Base-by-base conservation (phyloP, 2,888 invertebrate genomes). In the Anoplius nigerrimus region DNA sequence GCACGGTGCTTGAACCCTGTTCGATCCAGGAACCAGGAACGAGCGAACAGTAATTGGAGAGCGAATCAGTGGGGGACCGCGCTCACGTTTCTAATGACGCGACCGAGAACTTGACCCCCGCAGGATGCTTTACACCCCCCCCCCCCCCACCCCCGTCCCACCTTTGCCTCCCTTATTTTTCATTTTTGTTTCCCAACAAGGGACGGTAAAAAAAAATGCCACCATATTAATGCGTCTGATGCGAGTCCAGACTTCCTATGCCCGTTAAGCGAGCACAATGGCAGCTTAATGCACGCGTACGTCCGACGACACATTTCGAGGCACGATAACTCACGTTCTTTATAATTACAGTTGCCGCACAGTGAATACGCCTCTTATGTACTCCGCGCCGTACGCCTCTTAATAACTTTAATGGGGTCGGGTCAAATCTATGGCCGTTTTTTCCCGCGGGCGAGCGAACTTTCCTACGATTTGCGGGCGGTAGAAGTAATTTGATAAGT, bases 101-200 rank as follows among this genome's bases (percentile, higher is more conserved):
- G 84, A 83, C 86, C 84, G 80, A 87, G 86, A 87, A 87, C 87
- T 87, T 87, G 87, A 87, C 86, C 87, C 84, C 76, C 46, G 63
- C 34, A 60, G 53, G 68, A 75, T 66, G 67, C 65, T 63, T 71
- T 46, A 57, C 72, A n/a, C n/a, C n/a, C n/a, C n/a, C n/a, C n/a
- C n/a, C n/a, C n/a, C n/a, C n/a, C 42, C 6, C 42, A 6, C 42
- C 8, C 8, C 42, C 42, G 42, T 6, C 42, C 42, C 13, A 13
- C 8, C 42, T 13, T 13, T 42, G 42, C 42, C 42, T 6, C 42
- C 13, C 8, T n/a, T n/a, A n/a, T n/a, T n/a, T n/a, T n/a, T n/a
- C n/a, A n/a, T n/a, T n/a, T n/a, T n/a, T n/a, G n/a, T n/a, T n/a
- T n/a, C n/a, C n/a, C n/a, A n/a, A n/a, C n/a, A n/a, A n/a, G n/a